Evolutionary conservation across 2,113 vertebrate species (phyloP).

Genomic region (Otis tarda): DNA sequence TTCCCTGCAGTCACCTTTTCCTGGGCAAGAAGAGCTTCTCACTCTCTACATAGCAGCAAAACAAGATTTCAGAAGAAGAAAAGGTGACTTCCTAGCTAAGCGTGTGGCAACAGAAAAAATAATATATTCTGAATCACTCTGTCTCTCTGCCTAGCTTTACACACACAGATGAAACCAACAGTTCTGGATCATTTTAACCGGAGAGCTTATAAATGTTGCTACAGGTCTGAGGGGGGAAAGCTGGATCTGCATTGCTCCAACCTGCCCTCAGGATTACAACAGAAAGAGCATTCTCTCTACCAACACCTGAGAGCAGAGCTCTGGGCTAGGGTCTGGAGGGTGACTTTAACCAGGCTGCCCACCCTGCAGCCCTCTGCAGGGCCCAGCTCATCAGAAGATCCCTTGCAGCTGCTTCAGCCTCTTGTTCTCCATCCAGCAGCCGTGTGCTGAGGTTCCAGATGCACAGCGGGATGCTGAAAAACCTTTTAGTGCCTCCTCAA

Average conservation of each 20-base stretch:
- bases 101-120: not conserved
- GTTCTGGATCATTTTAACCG: not conserved
- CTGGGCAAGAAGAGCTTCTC: not conserved
- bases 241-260: not conserved
- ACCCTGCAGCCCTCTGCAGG: not conserved
- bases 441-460: not conserved
- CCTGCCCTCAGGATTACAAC: not conserved
- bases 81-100: not conserved
- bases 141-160: not conserved
- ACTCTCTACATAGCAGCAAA: not conserved
- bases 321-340: not conserved
- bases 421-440: rapidly evolving
- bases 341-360: not conserved
- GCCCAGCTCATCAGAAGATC: not conserved
- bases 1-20: not conserved
- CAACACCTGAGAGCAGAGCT: not conserved
- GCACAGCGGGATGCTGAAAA: not conserved
- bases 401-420: not conserved
- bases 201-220: not conserved
- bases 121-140: not conserved
- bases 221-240: not conserved
- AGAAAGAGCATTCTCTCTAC: not conserved
- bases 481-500: not conserved
- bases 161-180: not conserved
- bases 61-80: not conserved